Evolutionary conservation across 2,888 invertebrate species (phyloP).

Genomic region (Agrilus cyanescens): DNA sequence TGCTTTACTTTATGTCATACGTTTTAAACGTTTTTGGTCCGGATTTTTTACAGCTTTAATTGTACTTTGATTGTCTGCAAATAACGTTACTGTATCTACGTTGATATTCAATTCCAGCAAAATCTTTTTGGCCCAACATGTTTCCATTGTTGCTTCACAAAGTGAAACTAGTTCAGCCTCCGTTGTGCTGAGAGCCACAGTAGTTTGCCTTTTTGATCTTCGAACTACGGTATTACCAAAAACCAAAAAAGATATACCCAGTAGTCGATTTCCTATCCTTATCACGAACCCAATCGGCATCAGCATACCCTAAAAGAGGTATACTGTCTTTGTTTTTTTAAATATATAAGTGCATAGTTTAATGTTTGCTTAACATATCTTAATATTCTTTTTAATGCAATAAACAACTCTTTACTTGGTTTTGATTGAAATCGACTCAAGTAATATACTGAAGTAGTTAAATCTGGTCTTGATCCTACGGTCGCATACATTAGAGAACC

Average conservation of each 20-base stretch:
- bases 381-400: slow-evolving; percentile 15
- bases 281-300: slow-evolving; percentile 14
- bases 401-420: slow-evolving; percentile 13
- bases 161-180: slow-evolving; percentile 13
- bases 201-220: slow-evolving; percentile 13
- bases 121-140: slow-evolving; percentile 13
- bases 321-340: slow-evolving; percentile 2
- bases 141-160: slow-evolving; percentile 11
- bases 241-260: slow-evolving; percentile 10
- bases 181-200: slow-evolving; percentile 11
- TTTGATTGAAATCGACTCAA: slow-evolving; percentile 12
- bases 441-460: slow-evolving; percentile 10
- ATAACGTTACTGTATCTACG: slow-evolving; percentile 5
- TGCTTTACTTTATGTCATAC: too few relatives aligned
- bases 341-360: slow-evolving; percentile 9
- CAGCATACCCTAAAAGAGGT: slow-evolving; percentile 13
- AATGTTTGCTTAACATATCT: slow-evolving; percentile 18
- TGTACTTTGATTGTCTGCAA: slow-evolving; percentile 11
- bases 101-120: slow-evolving; percentile 9
- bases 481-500: slow-evolving; percentile 15
- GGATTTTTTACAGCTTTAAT: slow-evolving; percentile 9
- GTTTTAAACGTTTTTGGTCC: slow-evolving; percentile 12
- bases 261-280: slow-evolving; percentile 11
- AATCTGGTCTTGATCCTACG: slow-evolving; percentile 14
- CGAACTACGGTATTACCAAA: slow-evolving; percentile 11